Conservation (phyloP, 2,113 vertebrate genomes). For the Toxotes chatareus region DNA sequence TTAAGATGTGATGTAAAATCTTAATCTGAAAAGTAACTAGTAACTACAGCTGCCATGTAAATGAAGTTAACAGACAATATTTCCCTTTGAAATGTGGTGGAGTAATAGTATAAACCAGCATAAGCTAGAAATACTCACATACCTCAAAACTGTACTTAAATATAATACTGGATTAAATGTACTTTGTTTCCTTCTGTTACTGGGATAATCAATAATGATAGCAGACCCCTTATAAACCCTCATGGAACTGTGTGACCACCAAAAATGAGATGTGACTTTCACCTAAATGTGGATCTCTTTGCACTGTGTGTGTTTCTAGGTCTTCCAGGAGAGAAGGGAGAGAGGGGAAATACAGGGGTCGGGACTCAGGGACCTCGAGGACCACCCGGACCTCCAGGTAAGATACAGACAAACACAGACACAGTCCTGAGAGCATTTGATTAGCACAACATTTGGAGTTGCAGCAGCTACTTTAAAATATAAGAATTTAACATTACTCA, state of each 20-base stretch:
- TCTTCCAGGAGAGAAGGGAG: conserved; percentile 71
- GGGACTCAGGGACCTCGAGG: conserved; percentile 77
- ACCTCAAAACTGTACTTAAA: not conserved
- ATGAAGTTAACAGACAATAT: not conserved
- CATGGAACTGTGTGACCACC: not conserved
- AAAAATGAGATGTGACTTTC: not conserved
- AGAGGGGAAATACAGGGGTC: conserved; percentile 71
- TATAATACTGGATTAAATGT: too few species aligned
- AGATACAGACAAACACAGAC: conserved; percentile 3
- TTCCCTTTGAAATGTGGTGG: not conserved
- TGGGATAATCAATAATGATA: not conserved
- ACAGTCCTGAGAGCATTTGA: not conserved
- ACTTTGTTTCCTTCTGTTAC: not conserved
- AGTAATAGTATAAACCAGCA: not conserved
- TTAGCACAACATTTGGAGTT: not conserved
- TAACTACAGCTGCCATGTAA: not conserved
- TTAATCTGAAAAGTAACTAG: too few species aligned
- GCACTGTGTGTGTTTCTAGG: conserved; percentile 59
- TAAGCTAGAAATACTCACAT: not conserved
- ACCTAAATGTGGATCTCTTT: not conserved
- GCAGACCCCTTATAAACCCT: not conserved
- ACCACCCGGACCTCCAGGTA: conserved; percentile 75
- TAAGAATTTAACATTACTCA: not conserved
- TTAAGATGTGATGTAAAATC: too few species aligned
- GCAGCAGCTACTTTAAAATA: conserved; percentile 2